phyloP scores from a whole-genome alignment of 2,113 vertebrate genomes.

The Dipodomys stephensi region DNA sequence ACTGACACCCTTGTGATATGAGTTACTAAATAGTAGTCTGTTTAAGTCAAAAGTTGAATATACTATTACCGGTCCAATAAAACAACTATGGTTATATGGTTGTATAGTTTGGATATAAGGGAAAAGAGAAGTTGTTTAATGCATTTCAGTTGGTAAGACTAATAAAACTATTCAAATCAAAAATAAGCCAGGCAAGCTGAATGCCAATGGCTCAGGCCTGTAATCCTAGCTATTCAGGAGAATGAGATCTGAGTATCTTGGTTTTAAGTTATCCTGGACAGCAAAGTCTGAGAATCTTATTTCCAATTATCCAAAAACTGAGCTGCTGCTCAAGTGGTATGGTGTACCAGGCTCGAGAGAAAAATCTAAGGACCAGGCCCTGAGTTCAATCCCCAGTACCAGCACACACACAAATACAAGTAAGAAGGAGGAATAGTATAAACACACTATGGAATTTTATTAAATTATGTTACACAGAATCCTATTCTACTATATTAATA shows the following conservation, averaged over 20 bases:
- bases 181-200: too few species aligned
- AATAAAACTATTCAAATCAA: background rate
- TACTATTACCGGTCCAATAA: background rate
- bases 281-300: too few species aligned
- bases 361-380: too few species aligned
- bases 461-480: background rate
- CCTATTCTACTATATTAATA: background rate
- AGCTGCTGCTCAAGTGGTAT: too few species aligned
- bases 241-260: too few species aligned
- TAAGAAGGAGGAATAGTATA: background rate
- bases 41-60: background rate
- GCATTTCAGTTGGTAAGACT: background rate
- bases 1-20: background rate
- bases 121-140: background rate
- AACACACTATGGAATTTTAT: constrained; percentile 9
- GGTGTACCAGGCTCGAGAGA: too few species aligned
- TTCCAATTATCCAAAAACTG: too few species aligned
- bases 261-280: too few species aligned
- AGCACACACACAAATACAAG: background rate
- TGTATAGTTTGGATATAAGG: background rate
- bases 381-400: too few species aligned
- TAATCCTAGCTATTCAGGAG: too few species aligned
- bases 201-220: too few species aligned
- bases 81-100: background rate
- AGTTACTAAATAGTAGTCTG: background rate